phyloP scores from a whole-genome alignment of 1,140 invertebrate genomes.

The Platyura marginata region DNA sequence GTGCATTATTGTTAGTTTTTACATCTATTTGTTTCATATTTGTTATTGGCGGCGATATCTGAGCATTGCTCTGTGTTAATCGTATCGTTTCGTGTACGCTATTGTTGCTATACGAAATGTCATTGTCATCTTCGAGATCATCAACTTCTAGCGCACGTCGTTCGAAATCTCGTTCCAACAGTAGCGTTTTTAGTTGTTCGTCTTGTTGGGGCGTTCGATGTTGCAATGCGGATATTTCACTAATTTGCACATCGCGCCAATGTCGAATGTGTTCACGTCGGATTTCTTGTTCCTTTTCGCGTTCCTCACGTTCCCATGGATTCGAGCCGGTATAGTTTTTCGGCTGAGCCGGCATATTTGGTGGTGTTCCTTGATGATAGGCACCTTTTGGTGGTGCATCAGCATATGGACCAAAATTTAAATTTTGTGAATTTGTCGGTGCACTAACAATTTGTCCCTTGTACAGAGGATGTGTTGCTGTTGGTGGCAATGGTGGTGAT shows the following conservation, averaged over 20 bases:
- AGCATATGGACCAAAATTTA: background rate
- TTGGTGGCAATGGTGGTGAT: slow-evolving; percentile 50
- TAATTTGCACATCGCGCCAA: slow-evolving; percentile 70
- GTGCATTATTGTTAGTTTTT: slow-evolving; percentile 10
- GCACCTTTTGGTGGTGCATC: background rate
- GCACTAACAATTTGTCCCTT: slow-evolving; percentile 9
- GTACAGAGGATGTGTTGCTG: slow-evolving; percentile 53
- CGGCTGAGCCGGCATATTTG: background rate
- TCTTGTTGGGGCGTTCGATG: slow-evolving; percentile 61
- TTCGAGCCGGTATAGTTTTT: slow-evolving; percentile 25
- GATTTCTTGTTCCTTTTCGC: slow-evolving; percentile 44
- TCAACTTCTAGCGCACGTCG: slow-evolving; percentile 60
- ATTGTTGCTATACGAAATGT: slow-evolving; percentile 28
- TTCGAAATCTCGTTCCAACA: slow-evolving; percentile 76
- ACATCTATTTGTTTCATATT: slow-evolving; percentile 21
- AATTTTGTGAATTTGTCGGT: background rate
- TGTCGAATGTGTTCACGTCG: slow-evolving; percentile 24
- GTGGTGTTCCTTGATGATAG: background rate
- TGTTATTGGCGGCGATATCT: slow-evolving; percentile 19
- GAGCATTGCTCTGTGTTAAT: slow-evolving; percentile 11
- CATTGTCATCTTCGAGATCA: slow-evolving; percentile 61
- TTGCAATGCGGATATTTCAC: slow-evolving; percentile 44
- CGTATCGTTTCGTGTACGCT: slow-evolving; percentile 21
- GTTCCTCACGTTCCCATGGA: slow-evolving; percentile 78
- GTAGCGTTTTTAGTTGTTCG: slow-evolving; percentile 65